Conservation (phyloP, 2,113 vertebrate species). For the human region GRCh38 chrX:129933501-129934000, state of each 20-base stretch:
- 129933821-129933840: slow-evolving; percentile 66
- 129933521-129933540: no score
- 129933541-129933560: no score
- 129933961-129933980: slow-evolving; percentile 46
- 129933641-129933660: neutral
- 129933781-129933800: slow-evolving; percentile 68
- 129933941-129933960: slow-evolving; percentile 54
- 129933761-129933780: slow-evolving; percentile 62
- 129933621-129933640: neutral
- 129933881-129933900: slow-evolving; percentile 74
- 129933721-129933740: slow-evolving; percentile 66
- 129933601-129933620: neutral
- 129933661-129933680: neutral
- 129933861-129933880: slow-evolving; percentile 52
- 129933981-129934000: slow-evolving; percentile 36
- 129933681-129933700: neutral
- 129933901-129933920: slow-evolving; percentile 44
- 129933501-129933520: no score
- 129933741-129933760: slow-evolving; percentile 51
- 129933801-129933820: slow-evolving; percentile 61
- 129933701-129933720: slow-evolving; percentile 68
- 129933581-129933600: no score
- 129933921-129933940: slow-evolving; percentile 31
- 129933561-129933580: no score
- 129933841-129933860: slow-evolving; percentile 59